Conservation (phyloP, 2,113 vertebrate genomes). For the Tetrax tetrax region DNA sequence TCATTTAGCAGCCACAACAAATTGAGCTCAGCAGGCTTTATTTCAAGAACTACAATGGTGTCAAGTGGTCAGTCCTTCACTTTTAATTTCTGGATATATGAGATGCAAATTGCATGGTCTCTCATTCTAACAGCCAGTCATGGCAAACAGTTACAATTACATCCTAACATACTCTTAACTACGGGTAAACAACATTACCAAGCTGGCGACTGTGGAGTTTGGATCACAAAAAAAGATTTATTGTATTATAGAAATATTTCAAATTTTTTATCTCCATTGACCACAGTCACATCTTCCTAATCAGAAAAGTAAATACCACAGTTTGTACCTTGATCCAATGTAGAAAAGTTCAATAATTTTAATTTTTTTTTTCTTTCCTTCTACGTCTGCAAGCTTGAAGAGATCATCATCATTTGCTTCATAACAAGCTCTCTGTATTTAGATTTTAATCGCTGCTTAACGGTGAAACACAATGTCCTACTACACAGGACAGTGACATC, state of each 20-base stretch:
- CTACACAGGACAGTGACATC: not conserved
- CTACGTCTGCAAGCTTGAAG: conserved; percentile 3
- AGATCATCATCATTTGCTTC: not conserved
- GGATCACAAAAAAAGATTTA: conserved; percentile 60
- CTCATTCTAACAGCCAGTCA: conserved; percentile 59
- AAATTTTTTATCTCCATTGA: conserved; percentile 60
- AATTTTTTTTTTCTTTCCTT: not conserved
- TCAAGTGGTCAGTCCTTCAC: conserved; percentile 75
- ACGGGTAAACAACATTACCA: conserved; percentile 68
- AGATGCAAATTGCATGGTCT: conserved; percentile 72
- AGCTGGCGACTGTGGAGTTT: conserved; percentile 3
- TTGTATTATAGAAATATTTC: not conserved
- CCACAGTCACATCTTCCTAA: conserved; percentile 58
- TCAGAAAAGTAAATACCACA: conserved; percentile 63
- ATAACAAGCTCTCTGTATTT: not conserved
- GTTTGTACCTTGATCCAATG: not conserved
- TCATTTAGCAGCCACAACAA: conserved; percentile 71
- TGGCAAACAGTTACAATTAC: conserved; percentile 61
- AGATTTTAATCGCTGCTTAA: not conserved
- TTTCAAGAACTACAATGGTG: conserved; percentile 70
- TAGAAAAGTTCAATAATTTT: conserved; percentile 22
- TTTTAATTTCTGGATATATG: conserved; percentile 74
- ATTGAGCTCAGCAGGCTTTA: conserved; percentile 71
- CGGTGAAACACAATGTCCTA: rapidly evolving
- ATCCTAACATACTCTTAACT: conserved; percentile 50